These are phyloP conservation scores for Amphiprion ocellaris DNA, from an alignment of 2,113 vertebrate species.

Conservation along the genomic window DNA sequence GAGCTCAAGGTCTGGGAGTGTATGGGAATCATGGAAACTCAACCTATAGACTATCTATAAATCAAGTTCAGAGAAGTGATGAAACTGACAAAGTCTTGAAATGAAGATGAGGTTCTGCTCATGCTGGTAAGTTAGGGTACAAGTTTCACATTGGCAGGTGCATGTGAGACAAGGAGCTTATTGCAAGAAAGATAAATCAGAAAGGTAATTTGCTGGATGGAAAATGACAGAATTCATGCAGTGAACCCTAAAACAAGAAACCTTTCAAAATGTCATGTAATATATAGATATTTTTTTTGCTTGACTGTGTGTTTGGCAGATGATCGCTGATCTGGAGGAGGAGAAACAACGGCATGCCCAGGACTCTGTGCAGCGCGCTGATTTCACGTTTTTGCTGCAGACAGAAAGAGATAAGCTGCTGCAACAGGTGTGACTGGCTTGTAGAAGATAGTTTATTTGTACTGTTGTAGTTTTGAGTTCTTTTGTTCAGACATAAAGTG, in stretches of 20 bases:
- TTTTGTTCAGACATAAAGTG: too few relatives aligned
- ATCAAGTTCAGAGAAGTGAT: slow-evolving; percentile 2
- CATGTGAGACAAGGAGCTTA: too few relatives aligned
- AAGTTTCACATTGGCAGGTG: background rate
- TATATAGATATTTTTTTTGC: slow-evolving; percentile 1
- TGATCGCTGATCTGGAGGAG: slow-evolving; percentile 95
- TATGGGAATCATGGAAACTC: background rate
- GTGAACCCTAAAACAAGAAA: background rate
- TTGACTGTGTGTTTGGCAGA: slow-evolving; percentile 78
- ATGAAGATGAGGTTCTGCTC: background rate
- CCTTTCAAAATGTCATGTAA: background rate
- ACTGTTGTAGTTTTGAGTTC: too few relatives aligned
- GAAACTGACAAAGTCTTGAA: background rate
- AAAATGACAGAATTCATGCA: background rate
- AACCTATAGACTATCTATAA: background rate
- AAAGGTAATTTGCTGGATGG: too few relatives aligned
- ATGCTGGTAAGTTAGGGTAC: background rate
- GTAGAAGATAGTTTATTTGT: background rate
- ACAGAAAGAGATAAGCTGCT: slow-evolving; percentile 93
- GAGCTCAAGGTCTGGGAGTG: background rate
- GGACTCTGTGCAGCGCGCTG: slow-evolving; percentile 91
- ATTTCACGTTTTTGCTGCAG: slow-evolving; percentile 95
- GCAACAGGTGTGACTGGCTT: slow-evolving; percentile 88
- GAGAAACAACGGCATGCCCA: slow-evolving; percentile 90
- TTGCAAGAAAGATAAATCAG: background rate